phyloP scores from a whole-genome alignment of 2,888 invertebrate genomes.

The Lycocerus yunnanus region DNA sequence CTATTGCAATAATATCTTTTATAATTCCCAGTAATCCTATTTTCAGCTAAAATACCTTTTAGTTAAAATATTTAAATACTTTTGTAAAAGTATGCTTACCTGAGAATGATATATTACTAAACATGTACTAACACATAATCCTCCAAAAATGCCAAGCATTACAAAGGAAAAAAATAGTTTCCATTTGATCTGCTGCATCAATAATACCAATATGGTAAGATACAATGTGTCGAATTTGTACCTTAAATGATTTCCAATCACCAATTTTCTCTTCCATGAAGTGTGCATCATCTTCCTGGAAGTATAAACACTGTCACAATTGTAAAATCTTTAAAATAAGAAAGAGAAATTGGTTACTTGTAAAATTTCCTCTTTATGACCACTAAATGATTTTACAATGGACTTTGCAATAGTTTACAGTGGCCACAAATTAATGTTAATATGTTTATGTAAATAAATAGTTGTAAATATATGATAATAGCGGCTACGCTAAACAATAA shows the following conservation, averaged over 20 bases:
- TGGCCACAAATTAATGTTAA: neutral
- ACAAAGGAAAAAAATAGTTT: neutral
- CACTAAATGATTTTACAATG: neutral
- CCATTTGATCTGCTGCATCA: neutral
- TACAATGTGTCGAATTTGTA: neutral
- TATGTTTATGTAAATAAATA: neutral
- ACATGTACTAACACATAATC: neutral
- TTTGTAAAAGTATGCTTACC: no score
- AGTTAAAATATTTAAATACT: no score
- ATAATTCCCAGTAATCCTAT: no score
- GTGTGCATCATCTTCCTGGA: neutral
- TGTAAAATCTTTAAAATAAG: no score
- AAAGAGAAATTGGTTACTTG: neutral
- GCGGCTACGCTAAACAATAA: neutral
- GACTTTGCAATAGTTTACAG: neutral
- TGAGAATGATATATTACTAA: neutral
- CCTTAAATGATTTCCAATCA: neutral
- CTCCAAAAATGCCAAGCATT: neutral
- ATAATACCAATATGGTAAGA: neutral
- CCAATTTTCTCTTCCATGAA: neutral
- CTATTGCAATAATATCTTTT: no score
- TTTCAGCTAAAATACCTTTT: no score
- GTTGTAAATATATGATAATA: neutral
- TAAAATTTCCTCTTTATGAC: accelerated
- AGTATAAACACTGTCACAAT: neutral